These are phyloP conservation scores for Cephus sareptanus DNA, from an alignment of 2,888 invertebrate genomes.

Conservation along the genomic window DNA sequence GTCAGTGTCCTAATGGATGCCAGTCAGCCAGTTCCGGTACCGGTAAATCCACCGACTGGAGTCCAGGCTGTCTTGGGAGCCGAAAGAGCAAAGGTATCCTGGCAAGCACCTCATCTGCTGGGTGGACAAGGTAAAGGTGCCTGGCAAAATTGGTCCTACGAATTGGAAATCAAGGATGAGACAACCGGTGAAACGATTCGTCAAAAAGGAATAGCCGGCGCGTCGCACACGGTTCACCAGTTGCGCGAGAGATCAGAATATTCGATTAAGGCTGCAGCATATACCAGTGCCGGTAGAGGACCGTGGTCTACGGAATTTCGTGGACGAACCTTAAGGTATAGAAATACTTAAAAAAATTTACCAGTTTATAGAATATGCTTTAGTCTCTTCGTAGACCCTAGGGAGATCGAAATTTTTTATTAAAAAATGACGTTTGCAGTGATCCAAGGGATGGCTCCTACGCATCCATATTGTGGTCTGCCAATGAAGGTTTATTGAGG, in stretches of 20 bases:
- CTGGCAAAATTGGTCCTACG: conserved; percentile 83
- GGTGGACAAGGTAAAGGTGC: conserved; percentile 76
- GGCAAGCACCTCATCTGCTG: conserved; percentile 83
- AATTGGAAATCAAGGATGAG: conserved; percentile 75
- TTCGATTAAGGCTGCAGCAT: conserved; percentile 82
- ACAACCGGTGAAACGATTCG: conserved; percentile 62
- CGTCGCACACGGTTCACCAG: conserved; percentile 75
- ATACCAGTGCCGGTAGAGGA: conserved; percentile 80
- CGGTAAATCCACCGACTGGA: conserved; percentile 81
- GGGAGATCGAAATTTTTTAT: background rate
- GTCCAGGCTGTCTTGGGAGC: conserved; percentile 86
- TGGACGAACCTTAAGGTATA: conserved; percentile 74
- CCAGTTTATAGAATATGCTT: background rate
- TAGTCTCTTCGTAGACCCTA: background rate
- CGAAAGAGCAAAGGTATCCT: conserved; percentile 80
- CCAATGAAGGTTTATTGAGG: conserved; percentile 79
- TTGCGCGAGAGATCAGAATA: conserved; percentile 83
- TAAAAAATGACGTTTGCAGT: background rate
- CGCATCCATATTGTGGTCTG: conserved; percentile 80
- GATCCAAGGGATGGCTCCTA: conserved; percentile 69
- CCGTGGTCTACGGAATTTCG: conserved; percentile 84
- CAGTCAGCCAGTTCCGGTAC: conserved; percentile 83
- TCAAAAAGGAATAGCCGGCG: conserved; percentile 69
- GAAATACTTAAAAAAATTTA: conserved; percentile 1
- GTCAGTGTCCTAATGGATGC: conserved; percentile 65